These are phyloP conservation scores for Dilophus febrilis DNA, from an alignment of 2,888 invertebrate species.

Conservation along the genomic window DNA sequence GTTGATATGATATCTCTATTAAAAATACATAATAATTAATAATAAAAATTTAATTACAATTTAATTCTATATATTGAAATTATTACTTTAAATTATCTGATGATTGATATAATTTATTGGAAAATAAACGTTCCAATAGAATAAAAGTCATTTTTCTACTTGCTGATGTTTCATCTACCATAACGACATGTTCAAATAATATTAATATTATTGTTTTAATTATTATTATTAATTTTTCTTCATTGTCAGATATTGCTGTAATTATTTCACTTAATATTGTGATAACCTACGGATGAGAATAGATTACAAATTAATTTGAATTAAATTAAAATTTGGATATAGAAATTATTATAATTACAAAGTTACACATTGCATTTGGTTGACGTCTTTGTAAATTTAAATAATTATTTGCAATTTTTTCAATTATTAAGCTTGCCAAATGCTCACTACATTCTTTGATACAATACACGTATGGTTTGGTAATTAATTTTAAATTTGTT, in stretches of 20 bases:
- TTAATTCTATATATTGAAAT: too few relatives aligned
- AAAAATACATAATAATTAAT: not conserved
- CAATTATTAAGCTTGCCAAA: constrained; percentile 21
- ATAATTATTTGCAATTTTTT: constrained; percentile 21
- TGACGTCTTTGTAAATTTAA: constrained; percentile 24
- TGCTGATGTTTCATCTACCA: constrained; percentile 25
- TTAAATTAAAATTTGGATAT: not conserved
- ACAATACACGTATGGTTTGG: constrained; percentile 22
- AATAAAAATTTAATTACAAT: not conserved
- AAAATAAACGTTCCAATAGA: constrained; percentile 17
- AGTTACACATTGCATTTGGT: constrained; percentile 20
- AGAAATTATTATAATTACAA: constrained; percentile 11
- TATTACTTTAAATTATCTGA: constrained; percentile 13
- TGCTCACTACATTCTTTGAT: constrained; percentile 19
- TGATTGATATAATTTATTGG: constrained; percentile 13
- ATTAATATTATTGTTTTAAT: constrained; percentile 19
- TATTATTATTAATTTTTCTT: constrained; percentile 15
- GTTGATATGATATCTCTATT: constrained; percentile 14
- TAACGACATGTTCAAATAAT: constrained; percentile 27
- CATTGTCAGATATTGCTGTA: constrained; percentile 11
- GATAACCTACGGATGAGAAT: constrained; percentile 9
- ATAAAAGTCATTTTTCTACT: constrained; percentile 21
- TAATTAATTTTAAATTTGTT: constrained; percentile 20
- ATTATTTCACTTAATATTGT: constrained; percentile 24
- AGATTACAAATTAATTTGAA: not conserved